Base-by-base conservation (phyloP, 30 jellyfish, hydroid and myxozoan species). In the Turritopsis rubra region DNA sequence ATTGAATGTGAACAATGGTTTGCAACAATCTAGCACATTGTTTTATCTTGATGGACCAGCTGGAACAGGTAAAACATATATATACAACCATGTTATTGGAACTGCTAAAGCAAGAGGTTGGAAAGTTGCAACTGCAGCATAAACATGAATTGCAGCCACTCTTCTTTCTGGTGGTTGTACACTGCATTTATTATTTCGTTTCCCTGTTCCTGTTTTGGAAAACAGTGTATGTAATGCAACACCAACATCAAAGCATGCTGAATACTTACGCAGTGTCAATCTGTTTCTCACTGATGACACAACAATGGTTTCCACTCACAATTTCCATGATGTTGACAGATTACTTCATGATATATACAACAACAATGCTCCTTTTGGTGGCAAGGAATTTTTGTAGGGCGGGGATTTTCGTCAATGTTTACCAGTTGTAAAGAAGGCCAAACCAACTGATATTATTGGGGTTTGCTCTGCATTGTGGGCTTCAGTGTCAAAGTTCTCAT, bases 21-120 rank as follows among this genome's bases (percentile, higher is more conserved):
- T 30, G 1, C 18, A 24, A 8, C 21, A 75, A 18, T 8, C 18
- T 28, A 88, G 88, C 3, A 53, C 41, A 17, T 16, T 79, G 21
- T 80, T 29, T 28, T 88, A 41, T 75, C 82, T 88, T 16, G 96
- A 88, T 85, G 96, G 79, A 31, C 96, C 96, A n/a, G 96, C 92
- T 7, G 96, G 96, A 8, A 84, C 96, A 53, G 96, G 96, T 24
- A 88, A 88, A 84, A 85, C 96, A 7, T 88, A 74, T 72, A 21
- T 78, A n/a, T 24, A 28, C 52, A 75, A 74, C 80, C 53, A 65
- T 21, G 52, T 88, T n/a, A 25, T 88, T 65, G 84, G 81, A 73
- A n/a, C 75, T 16, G 20, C 71, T 20, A 68, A 81, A 70, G 52
- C 81, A 21, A 73, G 75, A 31, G 95, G 86, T 21, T 31, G 79